Base-by-base conservation (phyloP, 2,113 vertebrate genomes). In the Cacatua alba region DNA sequence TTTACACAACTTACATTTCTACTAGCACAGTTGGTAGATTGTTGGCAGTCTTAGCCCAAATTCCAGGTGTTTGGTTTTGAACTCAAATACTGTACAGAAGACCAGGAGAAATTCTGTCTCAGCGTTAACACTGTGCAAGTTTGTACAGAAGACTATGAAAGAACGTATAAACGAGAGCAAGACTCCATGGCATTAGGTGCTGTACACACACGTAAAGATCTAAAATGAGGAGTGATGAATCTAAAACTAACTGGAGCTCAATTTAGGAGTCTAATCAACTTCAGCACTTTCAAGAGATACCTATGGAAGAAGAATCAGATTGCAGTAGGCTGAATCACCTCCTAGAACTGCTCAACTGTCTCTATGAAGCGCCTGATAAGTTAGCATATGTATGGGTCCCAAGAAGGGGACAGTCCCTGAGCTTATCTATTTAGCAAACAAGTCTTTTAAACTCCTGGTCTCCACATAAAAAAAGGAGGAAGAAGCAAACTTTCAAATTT, bases 1-100 rank as follows among this genome's bases (percentile, higher is more conserved):
- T 93, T 95, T 90, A 88, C 52, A 93, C 37, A 84, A 82, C 48
- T 60, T 84, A 70, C 57, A 28, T 57, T 57, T 57, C 41, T 86
- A 29, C 72, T 51, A 68, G 49, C 49, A 92, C 70, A 92, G 82
- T 43, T 46, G 48, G 18, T 75, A 71, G 53, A 87, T 81, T 90
- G 91, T 94, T 79, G 68, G 69, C 51, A 81, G 64, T 8, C 60
- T 82, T 10, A 83, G 59, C 24, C 68, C 53, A 74, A 48, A 74
- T 55, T 62, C 85, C 92, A 92, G 46, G 64, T 77, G 75, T 35
- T 70, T 80, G 63, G 39, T 81, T 94, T 77, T 81, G 43, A 93
- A 49, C 39, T 92, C 55, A 43, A 77, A 43, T 25, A 67, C 37
- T 13, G 9, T 39, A 24, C 17, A 39, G n/a, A 0, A 63, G 17